phyloP scores from a whole-genome alignment of 1,140 invertebrate species.

The Tachypleus tridentatus region DNA sequence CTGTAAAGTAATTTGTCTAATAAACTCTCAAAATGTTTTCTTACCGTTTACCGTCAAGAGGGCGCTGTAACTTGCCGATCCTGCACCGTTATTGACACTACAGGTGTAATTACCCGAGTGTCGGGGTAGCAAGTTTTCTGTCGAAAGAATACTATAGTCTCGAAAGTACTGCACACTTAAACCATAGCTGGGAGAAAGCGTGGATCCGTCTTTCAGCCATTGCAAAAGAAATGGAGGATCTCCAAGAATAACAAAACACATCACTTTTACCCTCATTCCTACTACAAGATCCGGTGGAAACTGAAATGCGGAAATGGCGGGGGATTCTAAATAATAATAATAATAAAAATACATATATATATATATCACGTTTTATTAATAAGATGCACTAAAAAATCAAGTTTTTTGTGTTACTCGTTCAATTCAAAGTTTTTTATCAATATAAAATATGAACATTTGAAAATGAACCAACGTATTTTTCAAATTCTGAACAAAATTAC shows the following conservation, averaged over 20 bases:
- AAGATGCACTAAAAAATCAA: too few relatives aligned
- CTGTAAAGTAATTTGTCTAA: too few relatives aligned
- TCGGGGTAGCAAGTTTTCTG: slow-evolving; percentile 8
- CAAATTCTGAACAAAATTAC: too few relatives aligned
- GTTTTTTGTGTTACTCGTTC: too few relatives aligned
- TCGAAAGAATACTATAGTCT: slow-evolving; percentile 6
- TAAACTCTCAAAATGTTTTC: background rate
- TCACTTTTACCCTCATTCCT: slow-evolving; percentile 48
- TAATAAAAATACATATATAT: too few relatives aligned
- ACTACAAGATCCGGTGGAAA: slow-evolving; percentile 43
- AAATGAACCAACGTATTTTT: too few relatives aligned
- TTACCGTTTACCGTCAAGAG: slow-evolving; percentile 21
- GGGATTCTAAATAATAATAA: background rate
- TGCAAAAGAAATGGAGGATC: slow-evolving; percentile 21
- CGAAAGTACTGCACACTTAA: slow-evolving; percentile 11
- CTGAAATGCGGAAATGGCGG: slow-evolving; percentile 14
- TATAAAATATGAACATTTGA: too few relatives aligned
- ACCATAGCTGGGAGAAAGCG: background rate
- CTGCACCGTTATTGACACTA: slow-evolving; percentile 17
- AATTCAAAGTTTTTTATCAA: too few relatives aligned
- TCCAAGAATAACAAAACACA: slow-evolving; percentile 26
- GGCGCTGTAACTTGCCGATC: slow-evolving; percentile 11
- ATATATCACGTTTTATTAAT: too few relatives aligned
- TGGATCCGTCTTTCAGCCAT: slow-evolving; percentile 20
- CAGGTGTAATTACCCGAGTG: slow-evolving; percentile 24